These are phyloP conservation scores for Cheilosia scutellata DNA, from an alignment of 2,888 invertebrate species.

Conservation along the genomic window DNA sequence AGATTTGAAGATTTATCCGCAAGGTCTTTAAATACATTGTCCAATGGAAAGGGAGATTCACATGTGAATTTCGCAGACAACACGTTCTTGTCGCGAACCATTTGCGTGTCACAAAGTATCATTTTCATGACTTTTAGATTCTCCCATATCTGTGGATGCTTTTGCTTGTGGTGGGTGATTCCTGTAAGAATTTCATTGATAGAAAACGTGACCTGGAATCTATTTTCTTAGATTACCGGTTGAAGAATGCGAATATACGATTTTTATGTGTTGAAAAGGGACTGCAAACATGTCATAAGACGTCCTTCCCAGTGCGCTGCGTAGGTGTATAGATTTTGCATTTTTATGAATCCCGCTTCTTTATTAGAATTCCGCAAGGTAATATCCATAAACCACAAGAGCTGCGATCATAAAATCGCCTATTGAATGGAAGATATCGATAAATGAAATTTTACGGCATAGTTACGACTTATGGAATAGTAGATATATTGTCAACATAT, in stretches of 20 bases:
- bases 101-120: not conserved
- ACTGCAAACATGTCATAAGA: conserved; percentile 5
- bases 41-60: too few relatives aligned
- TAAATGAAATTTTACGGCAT: too few relatives aligned
- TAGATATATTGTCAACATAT: too few relatives aligned
- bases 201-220: conserved; percentile 51
- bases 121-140: not conserved
- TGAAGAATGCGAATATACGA: conserved; percentile 16
- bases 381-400: too few relatives aligned
- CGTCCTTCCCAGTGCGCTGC: not conserved
- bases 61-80: not conserved
- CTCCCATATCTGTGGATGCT: not conserved
- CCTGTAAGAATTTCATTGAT: conserved; percentile 9
- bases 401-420: too few relatives aligned
- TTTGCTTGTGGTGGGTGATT: not conserved
- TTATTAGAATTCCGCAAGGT: too few relatives aligned
- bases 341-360: too few relatives aligned
- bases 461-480: too few relatives aligned
- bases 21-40: not conserved
- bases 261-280: conserved; percentile 6
- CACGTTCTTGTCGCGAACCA: not conserved
- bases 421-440: too few relatives aligned
- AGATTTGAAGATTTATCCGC: too few relatives aligned
- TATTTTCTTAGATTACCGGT: conserved; percentile 23
- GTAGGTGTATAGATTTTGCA: too few relatives aligned